Base-by-base conservation (phyloP, 2,888 invertebrate species). In the Dolichopus griseipennis region DNA sequence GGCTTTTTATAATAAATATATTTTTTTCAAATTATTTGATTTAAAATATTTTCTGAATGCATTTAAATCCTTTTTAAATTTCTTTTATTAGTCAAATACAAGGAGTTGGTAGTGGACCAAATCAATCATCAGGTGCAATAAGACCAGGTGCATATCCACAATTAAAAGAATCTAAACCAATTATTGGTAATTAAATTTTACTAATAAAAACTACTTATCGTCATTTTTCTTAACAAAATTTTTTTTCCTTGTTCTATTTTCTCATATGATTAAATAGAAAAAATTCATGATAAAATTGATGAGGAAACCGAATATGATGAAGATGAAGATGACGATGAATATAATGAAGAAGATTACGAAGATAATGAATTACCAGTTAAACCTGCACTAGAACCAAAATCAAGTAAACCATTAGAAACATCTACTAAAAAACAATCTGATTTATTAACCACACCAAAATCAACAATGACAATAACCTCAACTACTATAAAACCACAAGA, bases 271-370 rank as follows among this genome's bases (percentile, higher is more conserved):
- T 37, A 37, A 37, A 37, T n/a, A 66, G 69, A 70, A 18, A 64
- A 64, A 64, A 8, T 20, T 10, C 10, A 62, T 22, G 81, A 78
- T 61, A 83, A 81, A 75, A 82, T 83, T 77, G 69, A 69, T 62
- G 70, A 74, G 41, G 73, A 73, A 37, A 70, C 70, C 15, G 83
- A 83, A 34, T 83, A 84, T 64, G 83, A 84, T 69, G 83, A 83
- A 61, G 75, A 78, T 27, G 84, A 84, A 65, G 83, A 83, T 65
- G 78, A 77, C 65, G 75, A 77, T 68, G 79, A 79, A 68, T 79
- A 80, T 61, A 80, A 88, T 62, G 87, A 88, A 65, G 83, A 87
- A 9, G 86, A 85, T 72, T 86, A 87, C 66, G 87, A 88, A 71
- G 85, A 87, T 70, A 83, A 83, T 73, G 79, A 85, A 72, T 80